Evolutionary conservation across 2,888 invertebrate genomes (phyloP).

Genomic region (Hypomecis atomaria): DNA sequence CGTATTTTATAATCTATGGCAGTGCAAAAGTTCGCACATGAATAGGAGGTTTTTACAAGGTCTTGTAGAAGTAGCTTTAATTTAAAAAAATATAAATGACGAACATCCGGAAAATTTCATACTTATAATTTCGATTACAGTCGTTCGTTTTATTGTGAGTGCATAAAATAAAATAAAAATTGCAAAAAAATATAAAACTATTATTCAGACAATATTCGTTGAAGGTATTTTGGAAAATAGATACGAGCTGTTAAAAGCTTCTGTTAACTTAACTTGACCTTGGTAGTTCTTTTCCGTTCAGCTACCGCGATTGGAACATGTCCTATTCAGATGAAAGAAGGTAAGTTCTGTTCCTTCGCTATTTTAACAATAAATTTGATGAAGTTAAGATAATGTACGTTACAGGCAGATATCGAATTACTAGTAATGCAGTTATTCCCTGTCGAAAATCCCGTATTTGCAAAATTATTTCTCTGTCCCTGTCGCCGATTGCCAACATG

Average conservation of each 20-base stretch:
- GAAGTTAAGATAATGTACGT: constrained; percentile 45
- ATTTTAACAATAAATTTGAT: constrained; percentile 54
- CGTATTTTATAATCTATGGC: background rate
- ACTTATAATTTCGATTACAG: constrained; percentile 60
- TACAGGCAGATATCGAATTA: constrained; percentile 26
- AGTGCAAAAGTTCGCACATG: background rate
- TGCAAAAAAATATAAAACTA: constrained; percentile 58
- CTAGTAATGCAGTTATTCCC: constrained; percentile 19
- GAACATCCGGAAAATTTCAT: constrained; percentile 73
- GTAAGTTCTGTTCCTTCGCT: constrained; percentile 85
- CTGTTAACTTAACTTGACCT: constrained; percentile 83
- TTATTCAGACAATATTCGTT: constrained; percentile 40
- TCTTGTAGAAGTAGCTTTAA: constrained; percentile 21
- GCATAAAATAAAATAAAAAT: constrained; percentile 51
- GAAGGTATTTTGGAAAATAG: constrained; percentile 35
- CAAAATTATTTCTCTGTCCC: constrained; percentile 58
- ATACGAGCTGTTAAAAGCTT: constrained; percentile 66
- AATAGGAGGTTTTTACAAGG: constrained; percentile 19
- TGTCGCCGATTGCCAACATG: constrained; percentile 84
- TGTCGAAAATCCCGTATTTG: constrained; percentile 47
- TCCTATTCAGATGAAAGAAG: constrained; percentile 92
- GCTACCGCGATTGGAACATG: constrained; percentile 92
- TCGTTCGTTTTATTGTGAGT: constrained; percentile 52
- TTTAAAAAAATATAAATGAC: constrained; percentile 43
- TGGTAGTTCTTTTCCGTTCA: constrained; percentile 89